phyloP scores from a whole-genome alignment of 1,140 invertebrate genomes.

The Pteromalus puparum region DNA sequence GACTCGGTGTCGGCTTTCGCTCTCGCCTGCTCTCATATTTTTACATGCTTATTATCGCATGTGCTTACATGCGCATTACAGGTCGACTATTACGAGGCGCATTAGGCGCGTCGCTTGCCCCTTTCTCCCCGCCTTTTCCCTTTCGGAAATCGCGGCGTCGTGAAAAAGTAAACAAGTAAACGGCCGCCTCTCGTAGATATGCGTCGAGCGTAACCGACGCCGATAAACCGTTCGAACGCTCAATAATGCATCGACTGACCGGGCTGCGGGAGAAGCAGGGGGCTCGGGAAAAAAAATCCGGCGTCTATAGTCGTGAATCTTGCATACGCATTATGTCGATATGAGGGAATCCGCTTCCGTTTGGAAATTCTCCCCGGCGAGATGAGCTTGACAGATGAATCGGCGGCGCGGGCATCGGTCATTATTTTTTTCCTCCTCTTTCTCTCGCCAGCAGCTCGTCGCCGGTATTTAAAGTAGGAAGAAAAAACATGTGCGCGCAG shows the following conservation, averaged over 20 bases:
- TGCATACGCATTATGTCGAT: not conserved
- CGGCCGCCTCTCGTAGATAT: too few relatives aligned
- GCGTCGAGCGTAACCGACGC: conserved; percentile 12
- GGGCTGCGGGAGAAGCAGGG: too few relatives aligned
- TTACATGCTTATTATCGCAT: conserved; percentile 43
- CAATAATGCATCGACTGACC: not conserved
- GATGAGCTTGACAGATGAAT: conserved; percentile 21
- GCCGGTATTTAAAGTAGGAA: conserved; percentile 7
- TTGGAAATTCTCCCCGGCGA: conserved; percentile 48
- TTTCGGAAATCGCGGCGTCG: too few relatives aligned
- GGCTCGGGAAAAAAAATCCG: conserved; percentile 33
- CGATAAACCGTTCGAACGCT: conserved; percentile 23
- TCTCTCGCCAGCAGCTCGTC: not conserved
- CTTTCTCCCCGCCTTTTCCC: too few relatives aligned
- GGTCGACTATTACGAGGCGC: too few relatives aligned
- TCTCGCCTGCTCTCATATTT: not conserved
- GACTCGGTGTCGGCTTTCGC: conserved; percentile 17
- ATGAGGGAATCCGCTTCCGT: not conserved
- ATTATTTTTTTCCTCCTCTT: conserved; percentile 8
- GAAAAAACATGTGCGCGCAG: not conserved
- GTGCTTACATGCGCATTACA: too few relatives aligned
- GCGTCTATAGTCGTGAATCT: too few relatives aligned
- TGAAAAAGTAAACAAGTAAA: too few relatives aligned
- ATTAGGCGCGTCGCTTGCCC: too few relatives aligned
- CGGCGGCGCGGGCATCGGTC: conserved; percentile 10